Evolutionary conservation across 2,888 invertebrate genomes (phyloP).

Genomic region (Hermaeophaga mercurialis): DNA sequence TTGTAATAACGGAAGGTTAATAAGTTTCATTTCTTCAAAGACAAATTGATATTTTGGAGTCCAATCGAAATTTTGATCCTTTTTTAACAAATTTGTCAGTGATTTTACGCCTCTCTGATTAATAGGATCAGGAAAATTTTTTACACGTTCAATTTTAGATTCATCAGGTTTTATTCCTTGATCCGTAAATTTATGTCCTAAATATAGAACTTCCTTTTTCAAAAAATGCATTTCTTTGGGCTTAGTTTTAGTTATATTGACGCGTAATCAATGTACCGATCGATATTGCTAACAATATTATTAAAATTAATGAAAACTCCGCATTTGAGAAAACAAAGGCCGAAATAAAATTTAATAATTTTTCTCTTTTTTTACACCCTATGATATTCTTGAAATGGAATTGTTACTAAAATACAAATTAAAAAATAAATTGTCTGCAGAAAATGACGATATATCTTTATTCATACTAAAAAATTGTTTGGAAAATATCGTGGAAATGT

Average conservation of each 20-base stretch:
- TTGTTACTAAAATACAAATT: too few species aligned
- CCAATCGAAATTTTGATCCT: slow-evolving; percentile 37
- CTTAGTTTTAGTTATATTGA: slow-evolving; percentile 32
- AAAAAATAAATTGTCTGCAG: too few species aligned
- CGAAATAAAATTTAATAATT: too few species aligned
- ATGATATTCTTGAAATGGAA: too few species aligned
- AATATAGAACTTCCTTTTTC: slow-evolving; percentile 35
- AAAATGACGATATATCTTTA: too few species aligned
- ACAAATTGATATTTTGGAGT: slow-evolving; percentile 8
- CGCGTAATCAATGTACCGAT: too few species aligned
- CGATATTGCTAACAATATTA: too few species aligned
- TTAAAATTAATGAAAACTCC: too few species aligned
- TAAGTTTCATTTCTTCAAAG: slow-evolving; percentile 18
- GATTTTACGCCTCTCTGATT: slow-evolving; percentile 37
- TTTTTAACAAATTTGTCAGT: slow-evolving; percentile 30
- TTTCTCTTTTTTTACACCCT: too few species aligned
- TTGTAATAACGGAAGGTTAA: slow-evolving; percentile 36
- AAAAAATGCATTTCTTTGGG: slow-evolving; percentile 36
- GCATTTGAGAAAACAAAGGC: too few species aligned
- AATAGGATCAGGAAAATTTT: slow-evolving; percentile 28
- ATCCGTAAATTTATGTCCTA: slow-evolving; percentile 35
- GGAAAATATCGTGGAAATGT: too few species aligned
- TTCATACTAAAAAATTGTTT: too few species aligned
- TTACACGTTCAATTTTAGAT: slow-evolving; percentile 26
- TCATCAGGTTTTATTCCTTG: slow-evolving; percentile 36